These are phyloP conservation scores for Microhierax caerulescens DNA, from an alignment of 2,797 vertebrate species.

Conservation along the genomic window DNA sequence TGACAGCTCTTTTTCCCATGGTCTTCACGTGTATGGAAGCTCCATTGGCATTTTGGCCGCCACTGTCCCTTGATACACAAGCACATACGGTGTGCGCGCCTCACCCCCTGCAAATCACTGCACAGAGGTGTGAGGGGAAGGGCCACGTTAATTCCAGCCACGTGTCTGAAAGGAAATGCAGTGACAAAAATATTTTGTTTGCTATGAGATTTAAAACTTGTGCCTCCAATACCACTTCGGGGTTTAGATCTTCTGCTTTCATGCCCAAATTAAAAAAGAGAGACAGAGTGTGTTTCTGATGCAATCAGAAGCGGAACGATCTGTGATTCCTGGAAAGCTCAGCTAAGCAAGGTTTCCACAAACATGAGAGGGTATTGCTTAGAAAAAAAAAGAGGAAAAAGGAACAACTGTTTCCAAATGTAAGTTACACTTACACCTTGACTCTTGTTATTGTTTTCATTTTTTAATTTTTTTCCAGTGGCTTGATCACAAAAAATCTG, in stretches of 20 bases:
- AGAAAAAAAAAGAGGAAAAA: background rate
- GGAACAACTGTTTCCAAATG: background rate
- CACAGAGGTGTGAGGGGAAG: background rate
- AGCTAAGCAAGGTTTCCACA: background rate
- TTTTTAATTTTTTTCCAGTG: background rate
- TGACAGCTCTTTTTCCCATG: background rate
- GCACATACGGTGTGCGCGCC: background rate
- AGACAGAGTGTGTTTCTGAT: background rate
- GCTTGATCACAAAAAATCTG: background rate
- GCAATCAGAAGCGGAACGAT: background rate
- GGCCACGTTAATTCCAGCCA: background rate
- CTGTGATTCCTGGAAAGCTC: slow-evolving; percentile 27
- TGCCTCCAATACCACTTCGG: background rate
- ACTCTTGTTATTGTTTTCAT: background rate
- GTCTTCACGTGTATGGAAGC: background rate
- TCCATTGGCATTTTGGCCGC: background rate
- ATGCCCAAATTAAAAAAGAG: background rate
- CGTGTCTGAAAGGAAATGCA: background rate
- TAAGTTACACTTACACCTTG: background rate
- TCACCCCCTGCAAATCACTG: background rate
- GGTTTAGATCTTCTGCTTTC: background rate
- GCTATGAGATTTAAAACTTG: background rate
- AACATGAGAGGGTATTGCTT: background rate
- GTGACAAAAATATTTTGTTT: background rate
- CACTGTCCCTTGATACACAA: background rate